Evolutionary conservation across 2,888 invertebrate genomes (phyloP), one percentile per base, ranked within the genome.

Genomic region (Choristoneura rosaceana): DNA sequence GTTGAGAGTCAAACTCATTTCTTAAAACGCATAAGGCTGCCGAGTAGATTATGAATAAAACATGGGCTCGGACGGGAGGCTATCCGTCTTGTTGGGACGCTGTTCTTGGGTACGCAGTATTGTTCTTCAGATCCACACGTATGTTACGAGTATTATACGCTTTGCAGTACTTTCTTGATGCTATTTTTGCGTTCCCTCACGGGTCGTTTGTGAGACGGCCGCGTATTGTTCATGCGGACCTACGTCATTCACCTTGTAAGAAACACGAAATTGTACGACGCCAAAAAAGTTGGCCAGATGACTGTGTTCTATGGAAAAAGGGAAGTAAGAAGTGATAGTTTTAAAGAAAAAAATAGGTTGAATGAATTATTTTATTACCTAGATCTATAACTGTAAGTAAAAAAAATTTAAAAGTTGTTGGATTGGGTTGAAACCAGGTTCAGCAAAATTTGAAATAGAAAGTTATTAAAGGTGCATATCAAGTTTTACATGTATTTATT

Each of bases 41-140:
- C 12, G 68, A 74, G 69, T 64, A 74, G 76, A 75, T 78, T 81
- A 85, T 86, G 87, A 86, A 86, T 86, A 85, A 86, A 82, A 86
- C 87, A 86, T 86, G 67, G 55, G 52, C 76, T 79, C 77, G 74
- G 78, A 74, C 77, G 73, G 74, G 76, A 75, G 74, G 79, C 84
- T 80, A 86, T 84, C 84, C 77, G 81, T 86, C 85, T 85, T 82
- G 70, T 68, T 74, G 79, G 52, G 15, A 17, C 69, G 61, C 43
- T 45, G 71, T 50, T 67, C 77, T 33, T 25, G 43, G 63, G 59
- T 63, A 38, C 45, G 9, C 25, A 43, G 47, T 58, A 64, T 64
- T 69, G 68, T 73, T 69, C 80, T 76, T 77, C 78, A 76, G 75
- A 74, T 82, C 77, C 76, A 77, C 76, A 75, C 79, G 73, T 79